Percentiles rank a stretch among this genome's conserved stretches.
phyloP scores from a whole-genome alignment of 2,888 invertebrate species.

The Nephrotoma guestfalica region DNA sequence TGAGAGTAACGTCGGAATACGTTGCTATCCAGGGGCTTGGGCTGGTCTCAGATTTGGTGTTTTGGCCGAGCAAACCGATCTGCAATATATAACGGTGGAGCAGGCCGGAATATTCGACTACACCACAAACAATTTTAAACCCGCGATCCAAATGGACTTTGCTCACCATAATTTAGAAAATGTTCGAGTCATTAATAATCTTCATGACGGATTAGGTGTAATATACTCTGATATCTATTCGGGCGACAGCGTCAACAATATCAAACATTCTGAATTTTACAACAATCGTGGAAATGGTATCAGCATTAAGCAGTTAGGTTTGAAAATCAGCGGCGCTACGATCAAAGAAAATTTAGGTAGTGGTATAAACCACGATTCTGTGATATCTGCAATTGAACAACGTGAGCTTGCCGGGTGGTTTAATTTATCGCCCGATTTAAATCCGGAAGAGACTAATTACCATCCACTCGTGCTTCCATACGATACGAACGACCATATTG shows the following conservation, averaged over 20 bases:
- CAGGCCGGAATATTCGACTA: constrained; percentile 90
- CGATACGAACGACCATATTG: constrained; percentile 41
- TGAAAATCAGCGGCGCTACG: constrained; percentile 59
- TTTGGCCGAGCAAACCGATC: constrained; percentile 68
- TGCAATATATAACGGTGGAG: constrained; percentile 79
- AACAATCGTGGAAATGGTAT: constrained; percentile 80
- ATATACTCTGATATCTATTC: constrained; percentile 89
- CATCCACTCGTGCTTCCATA: constrained; percentile 59
- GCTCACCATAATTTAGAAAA: constrained; percentile 70
- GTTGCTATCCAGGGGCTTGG: constrained; percentile 87
- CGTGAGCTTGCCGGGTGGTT: constrained; percentile 91
- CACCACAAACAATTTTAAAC: constrained; percentile 71
- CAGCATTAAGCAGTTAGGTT: constrained; percentile 74
- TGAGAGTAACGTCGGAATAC: constrained; percentile 74
- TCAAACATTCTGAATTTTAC: constrained; percentile 71
- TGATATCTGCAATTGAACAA: constrained; percentile 67
- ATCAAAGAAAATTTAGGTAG: constrained; percentile 73
- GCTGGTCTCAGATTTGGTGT: constrained; percentile 85
- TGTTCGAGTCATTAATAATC: constrained; percentile 67
- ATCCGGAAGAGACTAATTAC: constrained; percentile 53
- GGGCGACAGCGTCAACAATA: constrained; percentile 63
- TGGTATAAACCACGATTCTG: constrained; percentile 87
- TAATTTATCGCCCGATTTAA: constrained; percentile 49
- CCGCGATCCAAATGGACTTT: constrained; percentile 79
- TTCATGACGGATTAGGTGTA: constrained; percentile 85